Evolutionary conservation across 2,797 vertebrate genomes (phyloP), one percentile per base, ranked within the genome.

Genomic region (Acanthornis magna): DNA sequence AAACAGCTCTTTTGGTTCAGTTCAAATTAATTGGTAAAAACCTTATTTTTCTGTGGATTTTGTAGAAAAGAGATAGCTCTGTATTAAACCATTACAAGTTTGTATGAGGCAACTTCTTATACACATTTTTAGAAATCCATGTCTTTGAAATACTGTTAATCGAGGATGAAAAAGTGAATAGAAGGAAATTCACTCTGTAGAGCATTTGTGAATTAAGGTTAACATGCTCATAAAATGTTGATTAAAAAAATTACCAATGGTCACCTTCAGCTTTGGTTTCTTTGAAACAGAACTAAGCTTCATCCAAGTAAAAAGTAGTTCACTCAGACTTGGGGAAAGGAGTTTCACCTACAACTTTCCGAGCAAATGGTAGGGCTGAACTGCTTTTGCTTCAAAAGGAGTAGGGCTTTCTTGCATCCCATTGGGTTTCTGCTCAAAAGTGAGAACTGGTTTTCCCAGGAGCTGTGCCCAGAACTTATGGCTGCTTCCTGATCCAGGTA

Each of bases 181-280:
- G 4, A 43, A 58, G 47, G 71, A 81, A 91, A 65, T 82, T 79
- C 19, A 42, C 43, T 88, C 36, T 13, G 40, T 43, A 25, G 77
- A 80, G 34, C 78, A 42, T 89, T 91, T 78, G 54, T 76, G 79
- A 85, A 73, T 88, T 80, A 63, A 86, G 42, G 73, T 85, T 87
- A 88, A 83, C 60, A 32, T 1, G 8, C 61, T 93, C 70, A 51
- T 89, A 88, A 95, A 94, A 88, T 25, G 14, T 42, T 67, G 82
- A 54, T 91, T 23, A 51, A 89, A 92, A 86, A 88, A 82, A 60
- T 38, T 16, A 71, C 78, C 25, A 26, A 2, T 85, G 80, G 68
- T 94, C 85, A 88, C 88, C 48, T 92, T 91, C 55, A 70, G 72
- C 70, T 86, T 75, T 43, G 25, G 30, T 84, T 94, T 65, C 80